Evolutionary conservation across 2,888 invertebrate genomes (phyloP).

Genomic region (Hydraecia micacea): DNA sequence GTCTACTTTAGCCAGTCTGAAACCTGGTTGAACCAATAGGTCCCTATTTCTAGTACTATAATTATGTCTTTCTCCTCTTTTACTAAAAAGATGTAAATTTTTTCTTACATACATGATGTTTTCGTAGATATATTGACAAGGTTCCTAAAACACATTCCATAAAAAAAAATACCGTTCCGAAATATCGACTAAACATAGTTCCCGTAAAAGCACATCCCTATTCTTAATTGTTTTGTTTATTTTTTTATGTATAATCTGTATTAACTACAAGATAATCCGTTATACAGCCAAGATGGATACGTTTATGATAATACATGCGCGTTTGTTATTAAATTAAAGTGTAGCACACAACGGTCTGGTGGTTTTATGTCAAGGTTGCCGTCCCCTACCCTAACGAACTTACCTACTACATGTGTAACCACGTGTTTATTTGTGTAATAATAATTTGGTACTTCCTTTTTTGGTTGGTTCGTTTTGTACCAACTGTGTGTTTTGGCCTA

Average conservation of each 20-base stretch:
- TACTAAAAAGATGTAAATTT: too few relatives aligned
- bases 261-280: conserved; percentile 55
- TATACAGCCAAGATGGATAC: conserved; percentile 56
- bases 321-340: conserved; percentile 76
- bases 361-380: conserved; percentile 82
- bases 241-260: conserved; percentile 53
- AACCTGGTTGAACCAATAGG: too few relatives aligned
- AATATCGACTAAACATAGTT: conserved; percentile 4
- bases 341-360: conserved; percentile 76
- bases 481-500: neutral
- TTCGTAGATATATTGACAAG: too few relatives aligned
- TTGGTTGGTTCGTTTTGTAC: neutral
- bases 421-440: conserved; percentile 56
- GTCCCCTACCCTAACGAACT: conserved; percentile 75
- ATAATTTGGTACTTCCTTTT: conserved; percentile 12
- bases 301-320: conserved; percentile 68
- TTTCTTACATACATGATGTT: too few relatives aligned
- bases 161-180: too few relatives aligned
- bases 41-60: too few relatives aligned
- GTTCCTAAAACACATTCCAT: too few relatives aligned
- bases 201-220: conserved; percentile 28
- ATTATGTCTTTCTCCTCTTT: too few relatives aligned
- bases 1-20: too few relatives aligned
- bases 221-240: conserved; percentile 39
- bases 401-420: conserved; percentile 45